Percentiles rank a stretch among this genome's conserved stretches.
Conservation (phyloP, 1,140 invertebrate species). For the Lanistes nyassanus region DNA sequence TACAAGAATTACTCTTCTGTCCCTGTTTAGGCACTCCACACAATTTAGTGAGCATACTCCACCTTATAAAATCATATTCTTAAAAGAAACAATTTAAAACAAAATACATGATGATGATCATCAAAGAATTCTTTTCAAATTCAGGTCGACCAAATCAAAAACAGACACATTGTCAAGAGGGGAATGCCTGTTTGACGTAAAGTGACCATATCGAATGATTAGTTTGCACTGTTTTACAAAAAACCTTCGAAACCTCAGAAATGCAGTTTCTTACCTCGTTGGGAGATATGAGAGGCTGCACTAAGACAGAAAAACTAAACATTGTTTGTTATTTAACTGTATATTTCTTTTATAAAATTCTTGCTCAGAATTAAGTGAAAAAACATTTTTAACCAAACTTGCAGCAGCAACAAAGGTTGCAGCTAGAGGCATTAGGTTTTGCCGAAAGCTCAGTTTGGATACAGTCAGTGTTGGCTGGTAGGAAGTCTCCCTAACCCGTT, state of each 20-base stretch:
- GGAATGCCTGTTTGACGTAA: background rate
- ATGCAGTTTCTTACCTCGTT: background rate
- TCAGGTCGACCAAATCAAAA: background rate
- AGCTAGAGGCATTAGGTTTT: too few species aligned
- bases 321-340: background rate
- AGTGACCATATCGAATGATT: background rate
- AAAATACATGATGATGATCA: background rate
- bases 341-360: background rate
- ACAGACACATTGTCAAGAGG: background rate
- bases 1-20: too few species aligned
- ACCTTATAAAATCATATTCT: background rate
- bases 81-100: too few species aligned
- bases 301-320: background rate
- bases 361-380: background rate
- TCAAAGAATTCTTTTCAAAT: background rate
- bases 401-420: too few species aligned
- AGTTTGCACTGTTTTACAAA: background rate
- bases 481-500: too few species aligned
- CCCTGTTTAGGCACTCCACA: too few species aligned
- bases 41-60: background rate
- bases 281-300: background rate
- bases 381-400: too few species aligned
- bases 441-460: too few species aligned
- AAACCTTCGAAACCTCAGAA: background rate
- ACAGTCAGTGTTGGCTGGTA: too few species aligned